phyloP scores from a whole-genome alignment of 1,140 invertebrate species.

The Conus ventricosus region DNA sequence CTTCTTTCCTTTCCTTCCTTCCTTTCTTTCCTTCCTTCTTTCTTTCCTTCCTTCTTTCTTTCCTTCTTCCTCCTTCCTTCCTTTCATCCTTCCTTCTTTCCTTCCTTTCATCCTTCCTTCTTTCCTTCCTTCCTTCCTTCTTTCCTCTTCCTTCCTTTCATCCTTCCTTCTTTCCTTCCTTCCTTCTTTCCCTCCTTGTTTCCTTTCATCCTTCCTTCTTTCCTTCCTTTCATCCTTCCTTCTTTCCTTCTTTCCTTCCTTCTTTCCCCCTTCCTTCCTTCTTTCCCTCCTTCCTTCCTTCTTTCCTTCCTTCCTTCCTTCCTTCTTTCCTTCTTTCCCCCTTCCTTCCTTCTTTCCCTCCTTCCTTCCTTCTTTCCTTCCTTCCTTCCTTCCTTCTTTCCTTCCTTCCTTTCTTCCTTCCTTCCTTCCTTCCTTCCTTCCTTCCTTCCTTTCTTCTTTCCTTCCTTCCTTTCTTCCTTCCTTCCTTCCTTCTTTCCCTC shows the following conservation, averaged over 20 bases:
- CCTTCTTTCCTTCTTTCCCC: no score
- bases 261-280: not conserved
- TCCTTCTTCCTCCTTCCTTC: not conserved
- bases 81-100: not conserved
- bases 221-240: not conserved
- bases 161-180: no score
- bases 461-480: not conserved
- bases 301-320: not conserved
- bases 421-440: not conserved
- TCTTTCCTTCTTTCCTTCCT: not conserved
- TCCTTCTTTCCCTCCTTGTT: no score
- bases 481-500: not conserved
- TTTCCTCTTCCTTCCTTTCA: no score
- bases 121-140: not conserved
- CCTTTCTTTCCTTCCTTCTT: not conserved
- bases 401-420: not conserved
- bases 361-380: not conserved
- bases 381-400: not conserved
- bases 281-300: constrained; percentile 5
- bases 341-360: not conserved
- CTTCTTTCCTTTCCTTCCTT: not conserved
- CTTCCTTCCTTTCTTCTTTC: not conserved
- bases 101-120: not conserved
- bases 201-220: no score
- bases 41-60: not conserved